Conservation (phyloP, 2,888 invertebrate species). For the Rhaphigaster nebulosa region DNA sequence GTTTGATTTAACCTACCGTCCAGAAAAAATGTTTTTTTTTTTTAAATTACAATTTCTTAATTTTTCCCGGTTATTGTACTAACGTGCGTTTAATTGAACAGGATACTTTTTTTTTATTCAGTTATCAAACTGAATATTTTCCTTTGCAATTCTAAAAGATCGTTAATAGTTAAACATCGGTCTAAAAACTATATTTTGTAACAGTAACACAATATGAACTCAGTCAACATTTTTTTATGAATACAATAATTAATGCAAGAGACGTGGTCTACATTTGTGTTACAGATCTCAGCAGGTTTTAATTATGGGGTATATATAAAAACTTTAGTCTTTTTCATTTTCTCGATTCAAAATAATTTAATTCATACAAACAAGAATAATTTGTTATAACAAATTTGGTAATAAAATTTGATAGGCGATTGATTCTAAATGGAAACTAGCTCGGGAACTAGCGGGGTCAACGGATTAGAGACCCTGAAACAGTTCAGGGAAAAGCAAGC, state of each 20-base stretch:
- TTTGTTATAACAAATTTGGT: neutral
- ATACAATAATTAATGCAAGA: neutral
- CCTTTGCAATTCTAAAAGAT: neutral
- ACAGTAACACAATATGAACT: neutral
- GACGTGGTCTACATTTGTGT: neutral
- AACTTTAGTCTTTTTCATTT: neutral
- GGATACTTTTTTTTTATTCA: neutral
- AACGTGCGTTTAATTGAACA: neutral
- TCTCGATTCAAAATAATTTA: neutral
- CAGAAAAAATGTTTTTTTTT: too few species aligned
- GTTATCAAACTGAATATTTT: neutral
- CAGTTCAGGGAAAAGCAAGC: constrained; percentile 20
- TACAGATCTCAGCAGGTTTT: neutral
- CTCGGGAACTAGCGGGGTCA: neutral
- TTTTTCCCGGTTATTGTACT: neutral
- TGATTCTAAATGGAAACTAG: neutral
- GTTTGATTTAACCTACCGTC: too few species aligned
- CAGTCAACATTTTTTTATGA: neutral
- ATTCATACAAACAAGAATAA: neutral
- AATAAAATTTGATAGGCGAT: neutral
- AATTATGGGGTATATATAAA: neutral
- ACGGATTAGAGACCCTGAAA: constrained; percentile 44
- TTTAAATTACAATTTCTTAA: neutral
- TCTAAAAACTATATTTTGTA: neutral
- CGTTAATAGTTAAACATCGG: neutral